phyloP scores from a whole-genome alignment of 2,797 vertebrate genomes.

The Mormyrus hasselquistii region DNA sequence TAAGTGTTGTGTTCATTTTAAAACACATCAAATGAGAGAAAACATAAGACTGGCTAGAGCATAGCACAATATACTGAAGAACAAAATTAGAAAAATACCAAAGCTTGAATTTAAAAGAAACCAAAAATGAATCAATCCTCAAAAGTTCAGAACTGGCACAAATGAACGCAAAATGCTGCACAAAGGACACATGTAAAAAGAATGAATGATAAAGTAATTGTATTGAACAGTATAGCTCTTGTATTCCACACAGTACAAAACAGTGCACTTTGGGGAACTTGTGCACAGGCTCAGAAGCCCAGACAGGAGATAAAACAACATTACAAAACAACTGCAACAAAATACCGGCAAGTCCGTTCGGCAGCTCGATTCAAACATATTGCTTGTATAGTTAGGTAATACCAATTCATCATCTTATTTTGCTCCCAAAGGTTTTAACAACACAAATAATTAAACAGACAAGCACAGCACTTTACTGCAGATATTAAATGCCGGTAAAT shows the following conservation, averaged over 20 bases:
- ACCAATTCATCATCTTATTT: slow-evolving; percentile 1
- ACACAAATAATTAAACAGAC: slow-evolving; percentile 1
- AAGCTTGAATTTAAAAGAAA: not conserved
- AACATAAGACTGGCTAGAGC: not conserved
- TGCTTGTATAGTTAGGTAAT: slow-evolving; percentile 1
- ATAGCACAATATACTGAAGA: not conserved
- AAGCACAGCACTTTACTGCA: slow-evolving; percentile 7
- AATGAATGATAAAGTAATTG: not conserved
- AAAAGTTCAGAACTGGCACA: not conserved
- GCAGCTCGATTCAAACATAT: not conserved
- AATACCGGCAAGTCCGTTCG: not conserved
- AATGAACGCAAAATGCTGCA: not conserved
- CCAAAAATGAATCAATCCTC: not conserved
- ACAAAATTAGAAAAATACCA: not conserved
- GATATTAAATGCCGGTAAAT: slow-evolving; percentile 9
- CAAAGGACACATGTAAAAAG: not conserved
- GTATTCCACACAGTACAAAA: not conserved
- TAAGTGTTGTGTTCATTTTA: not conserved
- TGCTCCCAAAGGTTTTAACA: slow-evolving; percentile 4
- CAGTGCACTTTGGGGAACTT: not conserved
- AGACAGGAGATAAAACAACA: not conserved
- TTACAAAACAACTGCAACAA: not conserved
- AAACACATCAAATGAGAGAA: not conserved
- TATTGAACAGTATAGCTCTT: slow-evolving; percentile 14
- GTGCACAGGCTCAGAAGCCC: not conserved